Conservation (phyloP, 2,888 invertebrate genomes). For the Drosophila acutilabella region DNA sequence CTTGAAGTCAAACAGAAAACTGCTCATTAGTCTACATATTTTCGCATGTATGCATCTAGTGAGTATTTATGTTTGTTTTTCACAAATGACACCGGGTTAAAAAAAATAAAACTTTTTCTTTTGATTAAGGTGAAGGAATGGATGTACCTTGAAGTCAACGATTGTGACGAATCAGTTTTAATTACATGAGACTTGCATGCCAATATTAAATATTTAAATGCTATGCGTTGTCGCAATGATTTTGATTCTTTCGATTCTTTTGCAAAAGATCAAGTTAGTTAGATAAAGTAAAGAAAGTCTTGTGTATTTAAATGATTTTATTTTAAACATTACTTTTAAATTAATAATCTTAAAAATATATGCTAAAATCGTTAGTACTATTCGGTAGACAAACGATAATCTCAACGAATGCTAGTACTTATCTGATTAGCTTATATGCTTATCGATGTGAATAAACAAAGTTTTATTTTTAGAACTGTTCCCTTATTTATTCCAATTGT, state of each 20-base stretch:
- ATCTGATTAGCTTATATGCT: slow-evolving; percentile 45
- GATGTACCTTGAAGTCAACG: neutral
- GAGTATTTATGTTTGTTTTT: slow-evolving; percentile 3
- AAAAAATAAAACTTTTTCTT: neutral
- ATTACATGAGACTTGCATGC: no score
- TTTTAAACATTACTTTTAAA: no score
- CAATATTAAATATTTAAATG: no score
- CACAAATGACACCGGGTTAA: neutral
- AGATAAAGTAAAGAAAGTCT: no score
- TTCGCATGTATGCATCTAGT: neutral
- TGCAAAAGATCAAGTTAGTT: no score
- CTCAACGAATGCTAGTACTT: slow-evolving; percentile 9
- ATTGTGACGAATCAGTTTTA: neutral
- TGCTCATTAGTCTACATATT: slow-evolving; percentile 9
- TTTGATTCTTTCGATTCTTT: no score
- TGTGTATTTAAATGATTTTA: no score
- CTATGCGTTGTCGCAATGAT: no score
- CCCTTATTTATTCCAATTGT: slow-evolving; percentile 36
- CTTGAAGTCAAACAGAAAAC: slow-evolving; percentile 10
- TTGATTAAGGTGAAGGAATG: neutral
- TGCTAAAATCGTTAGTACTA: no score
- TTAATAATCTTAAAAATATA: no score
- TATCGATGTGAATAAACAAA: slow-evolving; percentile 37
- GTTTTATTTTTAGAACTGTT: slow-evolving; percentile 38
- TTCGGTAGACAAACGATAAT: neutral